phyloP scores from a whole-genome alignment of 2,797 vertebrate species.

The Valencia hispanica region DNA sequence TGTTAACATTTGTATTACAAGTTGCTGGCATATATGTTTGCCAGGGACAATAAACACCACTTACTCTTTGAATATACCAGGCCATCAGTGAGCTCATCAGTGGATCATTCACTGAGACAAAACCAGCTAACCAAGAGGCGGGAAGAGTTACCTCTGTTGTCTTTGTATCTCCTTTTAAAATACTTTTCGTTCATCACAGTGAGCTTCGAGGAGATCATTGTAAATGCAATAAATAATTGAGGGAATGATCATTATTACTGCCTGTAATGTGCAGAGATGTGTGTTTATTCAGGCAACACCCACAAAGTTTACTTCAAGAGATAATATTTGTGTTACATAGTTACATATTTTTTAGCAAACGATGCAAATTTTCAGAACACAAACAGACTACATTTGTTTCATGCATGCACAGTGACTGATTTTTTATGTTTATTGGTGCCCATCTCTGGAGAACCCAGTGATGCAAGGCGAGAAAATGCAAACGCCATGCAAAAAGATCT shows the following conservation, averaged over 20 bases:
- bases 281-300: conserved; percentile 39
- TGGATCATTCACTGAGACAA: conserved; percentile 10
- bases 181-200: conserved; percentile 38
- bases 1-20: not conserved
- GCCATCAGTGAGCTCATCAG: conserved; percentile 12
- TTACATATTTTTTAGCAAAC: conserved; percentile 16
- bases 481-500: too few relatives aligned
- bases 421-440: not conserved
- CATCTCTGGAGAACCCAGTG: not conserved
- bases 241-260: conserved; percentile 38
- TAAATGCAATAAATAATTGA: conserved; percentile 36
- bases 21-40: not conserved
- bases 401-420: conserved; percentile 9
- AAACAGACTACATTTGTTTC: conserved; percentile 16
- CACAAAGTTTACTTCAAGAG: conserved; percentile 21
- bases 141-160: conserved; percentile 31
- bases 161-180: conserved; percentile 12
- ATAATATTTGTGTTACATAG: conserved; percentile 24
- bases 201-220: conserved; percentile 19
- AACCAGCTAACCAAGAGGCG: conserved; percentile 34
- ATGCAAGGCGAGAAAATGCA: not conserved
- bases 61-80: conserved; percentile 15
- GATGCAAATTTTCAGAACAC: conserved; percentile 4
- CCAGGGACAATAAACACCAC: conserved; percentile 42
- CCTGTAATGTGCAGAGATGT: conserved; percentile 18